Evolutionary conservation across 2,888 invertebrate genomes (phyloP), one percentile per base, ranked within the genome.

Genomic region (Luffia ferchaultella): DNA sequence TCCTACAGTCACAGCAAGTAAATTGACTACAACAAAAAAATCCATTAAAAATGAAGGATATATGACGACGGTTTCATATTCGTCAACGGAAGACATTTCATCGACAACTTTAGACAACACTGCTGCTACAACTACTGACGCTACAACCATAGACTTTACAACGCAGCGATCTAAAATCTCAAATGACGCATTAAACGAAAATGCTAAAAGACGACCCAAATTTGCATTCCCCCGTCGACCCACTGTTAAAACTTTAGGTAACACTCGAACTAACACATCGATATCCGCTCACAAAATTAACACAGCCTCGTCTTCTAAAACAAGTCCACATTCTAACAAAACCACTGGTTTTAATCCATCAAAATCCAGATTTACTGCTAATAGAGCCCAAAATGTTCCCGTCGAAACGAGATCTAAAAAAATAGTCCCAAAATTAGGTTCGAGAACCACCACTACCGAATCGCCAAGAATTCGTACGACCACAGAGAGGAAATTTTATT

Each of bases 331-430:
- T 70, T 53, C 55, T 2, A 77, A 76, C 55, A 84, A 76, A 63
- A 76, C 77, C 0, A 58, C 68, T 1, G 62, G 66, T 18, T 82
- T 79, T 50, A 70, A 58, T 49, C 71, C 76, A 1, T 68, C 55
- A 18, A 78, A 75, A 56, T 68, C 75, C 2, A 67, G 83, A 48
- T 78, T 80, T 53, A 65, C 71, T 3, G 69, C 58, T 2, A 73
- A 59, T 42, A 68, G 84, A 57, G 63, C 67, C 17, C 80, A 82
- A 63, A 85, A 83, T 46, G 76, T 83, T 2, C 85, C 84, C 9
- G 62, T 82, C 46, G 83, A 84, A 57, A 45, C 70, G 12, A 76
- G 69, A 57, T 80, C 73, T 54, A 67, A 62, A 30, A 57, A 55
- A 47, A 45, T 50, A 60, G 52, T 1, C 51, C 55, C 17, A 17